phyloP scores from a whole-genome alignment of 2,113 vertebrate species.

The Larimichthys crocea region DNA sequence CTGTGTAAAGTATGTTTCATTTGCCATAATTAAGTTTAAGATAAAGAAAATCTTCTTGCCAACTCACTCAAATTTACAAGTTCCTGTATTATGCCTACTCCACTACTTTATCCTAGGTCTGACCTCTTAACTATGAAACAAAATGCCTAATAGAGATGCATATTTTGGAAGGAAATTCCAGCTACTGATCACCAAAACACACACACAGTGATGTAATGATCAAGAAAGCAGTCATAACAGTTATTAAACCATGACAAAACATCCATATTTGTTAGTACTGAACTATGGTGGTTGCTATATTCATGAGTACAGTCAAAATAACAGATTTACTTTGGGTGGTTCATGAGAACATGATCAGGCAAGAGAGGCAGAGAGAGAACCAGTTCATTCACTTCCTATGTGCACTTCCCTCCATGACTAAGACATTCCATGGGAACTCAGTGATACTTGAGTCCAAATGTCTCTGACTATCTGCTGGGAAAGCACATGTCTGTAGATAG shows the following conservation, averaged over 20 bases:
- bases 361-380: constrained; percentile 12
- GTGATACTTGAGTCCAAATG: constrained; percentile 6
- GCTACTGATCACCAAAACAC: neutral
- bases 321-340: neutral
- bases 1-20: neutral
- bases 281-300: neutral
- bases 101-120: neutral
- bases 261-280: neutral
- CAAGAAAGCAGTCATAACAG: neutral
- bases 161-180: neutral
- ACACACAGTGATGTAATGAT: neutral
- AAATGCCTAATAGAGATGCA: neutral
- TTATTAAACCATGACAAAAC: neutral
- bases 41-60: neutral
- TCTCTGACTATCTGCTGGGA: constrained; percentile 27
- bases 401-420: constrained; percentile 25
- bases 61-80: neutral
- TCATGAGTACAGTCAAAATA: neutral
- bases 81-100: neutral
- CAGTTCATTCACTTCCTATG: constrained; percentile 33
- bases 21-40: neutral
- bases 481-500: constrained; percentile 16
- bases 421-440: constrained; percentile 38
- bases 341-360: constrained; percentile 6
- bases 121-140: neutral